Evolutionary conservation across 2,113 vertebrate species (phyloP).

Genomic region (Ceyx margarethae): DNA sequence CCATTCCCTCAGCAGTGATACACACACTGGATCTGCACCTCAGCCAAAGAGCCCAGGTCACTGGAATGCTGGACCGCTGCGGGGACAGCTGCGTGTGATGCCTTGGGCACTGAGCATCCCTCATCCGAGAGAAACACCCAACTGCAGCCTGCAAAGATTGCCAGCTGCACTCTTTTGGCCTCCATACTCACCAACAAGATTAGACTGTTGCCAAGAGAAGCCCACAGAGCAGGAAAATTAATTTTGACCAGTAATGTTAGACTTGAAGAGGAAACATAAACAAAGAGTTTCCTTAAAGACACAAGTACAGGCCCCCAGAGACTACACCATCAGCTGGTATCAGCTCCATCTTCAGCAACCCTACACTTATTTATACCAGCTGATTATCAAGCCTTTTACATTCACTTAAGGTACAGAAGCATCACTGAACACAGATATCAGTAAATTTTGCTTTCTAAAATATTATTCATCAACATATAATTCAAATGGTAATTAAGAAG

Average conservation of each 20-base stretch:
- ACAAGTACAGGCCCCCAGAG: background rate
- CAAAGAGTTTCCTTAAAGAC: background rate
- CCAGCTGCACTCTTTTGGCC: background rate
- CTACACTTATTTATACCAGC: background rate
- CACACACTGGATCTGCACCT: background rate
- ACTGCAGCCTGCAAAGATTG: background rate
- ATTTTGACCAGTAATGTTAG: background rate
- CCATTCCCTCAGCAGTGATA: background rate
- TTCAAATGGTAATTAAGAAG: constrained; percentile 67
- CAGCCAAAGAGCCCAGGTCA: background rate
- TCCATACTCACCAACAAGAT: background rate
- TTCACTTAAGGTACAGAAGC: constrained; percentile 35
- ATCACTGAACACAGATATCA: background rate
- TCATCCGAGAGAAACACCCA: background rate
- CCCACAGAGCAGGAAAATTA: background rate
- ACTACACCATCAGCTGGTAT: background rate
- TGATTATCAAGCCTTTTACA: constrained; percentile 26
- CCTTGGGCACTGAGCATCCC: background rate
- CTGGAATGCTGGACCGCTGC: background rate
- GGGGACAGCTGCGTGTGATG: background rate
- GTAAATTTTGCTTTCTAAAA: constrained; percentile 41
- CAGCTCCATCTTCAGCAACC: background rate
- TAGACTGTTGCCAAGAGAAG: background rate
- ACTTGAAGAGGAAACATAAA: background rate
- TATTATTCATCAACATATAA: constrained; percentile 55